phyloP scores from a whole-genome alignment of 2,797 vertebrate genomes.

The Echeneis naucrates region DNA sequence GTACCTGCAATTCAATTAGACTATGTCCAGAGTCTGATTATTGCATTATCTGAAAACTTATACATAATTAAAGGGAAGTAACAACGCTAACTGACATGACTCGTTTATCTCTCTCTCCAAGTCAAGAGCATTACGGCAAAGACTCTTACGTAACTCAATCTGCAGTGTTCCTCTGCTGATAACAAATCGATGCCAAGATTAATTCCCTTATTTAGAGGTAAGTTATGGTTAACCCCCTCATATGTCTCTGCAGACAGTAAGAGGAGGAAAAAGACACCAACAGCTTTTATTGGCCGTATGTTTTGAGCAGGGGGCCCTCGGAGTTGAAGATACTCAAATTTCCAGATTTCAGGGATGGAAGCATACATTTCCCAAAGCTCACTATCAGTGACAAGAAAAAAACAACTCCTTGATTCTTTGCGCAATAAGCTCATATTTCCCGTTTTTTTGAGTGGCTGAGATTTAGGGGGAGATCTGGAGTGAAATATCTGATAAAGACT shows the following conservation, averaged over 20 bases:
- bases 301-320: slow-evolving; percentile 28
- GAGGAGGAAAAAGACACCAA: slow-evolving; percentile 13
- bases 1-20: slow-evolving; percentile 78
- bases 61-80: slow-evolving; percentile 75
- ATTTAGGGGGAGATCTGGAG: slow-evolving; percentile 35
- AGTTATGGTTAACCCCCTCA: slow-evolving; percentile 35
- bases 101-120: slow-evolving; percentile 64
- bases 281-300: slow-evolving; percentile 47
- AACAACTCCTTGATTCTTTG: slow-evolving; percentile 55
- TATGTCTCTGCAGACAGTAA: slow-evolving; percentile 26
- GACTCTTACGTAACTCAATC: slow-evolving; percentile 58
- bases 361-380: slow-evolving; percentile 67
- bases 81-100: slow-evolving; percentile 66
- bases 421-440: slow-evolving; percentile 61
- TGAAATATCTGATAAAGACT: slow-evolving; percentile 40
- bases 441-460: slow-evolving; percentile 31
- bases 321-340: slow-evolving; percentile 37
- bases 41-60: slow-evolving; percentile 76
- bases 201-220: slow-evolving; percentile 44
- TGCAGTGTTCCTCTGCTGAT: slow-evolving; percentile 49
- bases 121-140: slow-evolving; percentile 59
- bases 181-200: slow-evolving; percentile 58
- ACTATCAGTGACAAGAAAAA: slow-evolving; percentile 46
- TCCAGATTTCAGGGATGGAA: slow-evolving; percentile 56
- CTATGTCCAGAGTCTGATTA: slow-evolving; percentile 74